Evolutionary conservation across 2,888 invertebrate genomes (phyloP).

Genomic region (Nymphalis urticae): DNA sequence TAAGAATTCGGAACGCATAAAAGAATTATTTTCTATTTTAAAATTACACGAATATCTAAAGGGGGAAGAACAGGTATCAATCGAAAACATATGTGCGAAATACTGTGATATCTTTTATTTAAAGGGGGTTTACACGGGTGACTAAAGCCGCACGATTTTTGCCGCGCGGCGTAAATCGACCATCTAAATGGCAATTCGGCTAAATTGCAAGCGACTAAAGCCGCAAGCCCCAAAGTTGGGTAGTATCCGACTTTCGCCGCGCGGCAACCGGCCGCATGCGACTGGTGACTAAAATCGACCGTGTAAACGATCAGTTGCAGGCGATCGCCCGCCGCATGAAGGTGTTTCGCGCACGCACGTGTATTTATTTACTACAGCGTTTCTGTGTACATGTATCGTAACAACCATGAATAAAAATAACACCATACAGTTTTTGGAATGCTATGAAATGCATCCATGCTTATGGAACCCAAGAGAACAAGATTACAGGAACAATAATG

Average conservation of each 20-base stretch:
- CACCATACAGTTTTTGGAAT: too few relatives aligned
- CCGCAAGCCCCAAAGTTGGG: slow-evolving; percentile 51
- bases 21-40: too few relatives aligned
- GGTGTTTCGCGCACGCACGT: slow-evolving; percentile 26
- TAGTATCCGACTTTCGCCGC: slow-evolving; percentile 52
- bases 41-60: too few relatives aligned
- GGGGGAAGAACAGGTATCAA: too few relatives aligned
- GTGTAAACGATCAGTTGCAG: slow-evolving; percentile 36
- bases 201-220: slow-evolving; percentile 7
- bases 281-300: slow-evolving; percentile 42
- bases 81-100: too few relatives aligned
- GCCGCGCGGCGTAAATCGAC: slow-evolving; percentile 24
- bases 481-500: too few relatives aligned
- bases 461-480: too few relatives aligned
- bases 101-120: too few relatives aligned
- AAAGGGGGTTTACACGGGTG: slow-evolving; percentile 40
- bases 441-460: too few relatives aligned
- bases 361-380: slow-evolving; percentile 5
- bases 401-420: too few relatives aligned
- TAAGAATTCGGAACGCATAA: too few relatives aligned
- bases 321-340: slow-evolving; percentile 37
- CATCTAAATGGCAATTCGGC: slow-evolving; percentile 8
- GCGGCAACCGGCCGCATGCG: slow-evolving; percentile 50
- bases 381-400: slow-evolving; percentile 38
- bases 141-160: slow-evolving; percentile 42